These are phyloP conservation scores for Ianthella basta DNA, from an alignment of 37 sponge, comb jelly and placozoan genomes.

Conservation along the genomic window DNA sequence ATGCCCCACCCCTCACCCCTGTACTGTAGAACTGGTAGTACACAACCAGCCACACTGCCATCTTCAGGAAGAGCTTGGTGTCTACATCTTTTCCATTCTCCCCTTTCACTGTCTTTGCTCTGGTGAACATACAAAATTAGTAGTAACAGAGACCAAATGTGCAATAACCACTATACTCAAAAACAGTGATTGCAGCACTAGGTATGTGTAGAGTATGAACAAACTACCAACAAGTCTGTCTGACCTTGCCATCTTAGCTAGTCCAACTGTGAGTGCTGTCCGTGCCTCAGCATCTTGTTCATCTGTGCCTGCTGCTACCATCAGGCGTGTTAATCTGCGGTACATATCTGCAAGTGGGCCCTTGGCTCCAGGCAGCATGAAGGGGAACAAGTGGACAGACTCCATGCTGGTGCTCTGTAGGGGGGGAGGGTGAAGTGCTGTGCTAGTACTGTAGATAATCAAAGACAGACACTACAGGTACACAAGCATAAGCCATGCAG, in stretches of 20 bases:
- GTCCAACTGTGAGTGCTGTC: neutral
- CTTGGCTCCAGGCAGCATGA: conserved; percentile 58
- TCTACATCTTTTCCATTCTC: no score
- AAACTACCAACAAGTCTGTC: no score
- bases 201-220: no score
- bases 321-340: neutral
- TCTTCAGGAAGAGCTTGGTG: neutral
- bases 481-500: neutral
- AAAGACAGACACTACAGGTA: no score
- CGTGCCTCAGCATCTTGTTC: neutral
- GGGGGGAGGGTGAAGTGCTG: neutral
- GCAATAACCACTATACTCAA: no score
- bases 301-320: neutral
- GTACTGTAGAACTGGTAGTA: neutral
- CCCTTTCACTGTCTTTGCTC: no score
- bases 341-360: conserved; percentile 2
- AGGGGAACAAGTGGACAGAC: conserved; percentile 56
- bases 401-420: conserved; percentile 23
- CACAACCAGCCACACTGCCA: conserved; percentile 2
- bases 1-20: neutral
- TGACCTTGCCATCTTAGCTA: no score
- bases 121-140: no score
- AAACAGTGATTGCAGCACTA: no score
- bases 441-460: no score
- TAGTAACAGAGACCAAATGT: no score